Base-by-base conservation (phyloP, 2,888 invertebrate species). In the Carcina quercana region DNA sequence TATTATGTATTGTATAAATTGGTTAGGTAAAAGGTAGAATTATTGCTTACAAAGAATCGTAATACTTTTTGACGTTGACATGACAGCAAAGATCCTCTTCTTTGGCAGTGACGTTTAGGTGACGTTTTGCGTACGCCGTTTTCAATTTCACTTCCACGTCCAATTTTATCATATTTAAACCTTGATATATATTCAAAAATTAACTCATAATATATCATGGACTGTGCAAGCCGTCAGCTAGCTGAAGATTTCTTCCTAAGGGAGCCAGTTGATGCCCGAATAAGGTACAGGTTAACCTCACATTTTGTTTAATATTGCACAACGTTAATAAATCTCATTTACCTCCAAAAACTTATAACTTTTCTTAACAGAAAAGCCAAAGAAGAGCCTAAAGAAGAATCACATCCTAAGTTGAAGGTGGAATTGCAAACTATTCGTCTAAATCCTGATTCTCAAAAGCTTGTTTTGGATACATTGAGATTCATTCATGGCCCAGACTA, bases 401-500 rank as follows among this genome's bases (percentile, higher is more conserved):
- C 67, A 19, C 76, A 80, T 40, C 83, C 82, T 15, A 67, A 80
- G 4, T 85, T 91, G 1, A 92, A 91, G 65, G 90, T 92, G 39
- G 92, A 93, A 72, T 78, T 94, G 72, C 92, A 93, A 54, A 89
- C 90, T 4, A 69, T 94, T 26, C 85, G 88, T 4, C 69, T 94
- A 13, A 87, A 85, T 28, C 86, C 90, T 15, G 88, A 90, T 47
- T 88, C 91, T 2, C 91, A 93, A 57, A 89, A 90, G 56, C 80
- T 89, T 50, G 86, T 93, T 21, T 86, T 92, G 71, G 91, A 93
- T 41, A 92, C 93, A 2, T 66, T 94, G 30, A 88, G 88, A 40
- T 87, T 86, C 45, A 89, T 94, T 42, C 90, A 92, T 71, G 93
- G 94, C n/a, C 82, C 89, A 37, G 90, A 87, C 38, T 88, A 87